Percentiles rank a stretch among this genome's conserved stretches.
phyloP scores from a whole-genome alignment of 1,140 invertebrate genomes.

The Zaprionus gabonicus region DNA sequence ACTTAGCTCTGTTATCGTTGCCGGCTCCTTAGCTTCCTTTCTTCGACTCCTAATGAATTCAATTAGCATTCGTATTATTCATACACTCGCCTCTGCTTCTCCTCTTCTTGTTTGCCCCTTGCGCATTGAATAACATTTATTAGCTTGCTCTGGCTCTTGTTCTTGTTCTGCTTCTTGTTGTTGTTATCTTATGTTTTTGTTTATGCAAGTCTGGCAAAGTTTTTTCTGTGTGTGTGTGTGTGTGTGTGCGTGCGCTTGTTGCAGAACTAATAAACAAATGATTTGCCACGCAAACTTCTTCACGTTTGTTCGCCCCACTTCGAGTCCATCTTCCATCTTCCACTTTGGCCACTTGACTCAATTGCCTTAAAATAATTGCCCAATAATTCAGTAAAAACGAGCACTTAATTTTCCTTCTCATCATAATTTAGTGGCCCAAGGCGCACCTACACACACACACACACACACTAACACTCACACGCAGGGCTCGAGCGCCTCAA shows the following conservation, averaged over 20 bases:
- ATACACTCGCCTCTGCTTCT: constrained; percentile 73
- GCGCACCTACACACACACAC: constrained; percentile 3
- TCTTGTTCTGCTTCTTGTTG: not conserved
- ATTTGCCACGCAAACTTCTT: constrained; percentile 70
- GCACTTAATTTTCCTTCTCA: constrained; percentile 75
- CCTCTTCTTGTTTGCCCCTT: constrained; percentile 12
- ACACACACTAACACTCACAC: not conserved
- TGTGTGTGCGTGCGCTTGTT: constrained; percentile 42
- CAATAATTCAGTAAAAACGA: constrained; percentile 81
- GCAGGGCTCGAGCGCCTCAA: constrained; percentile 48
- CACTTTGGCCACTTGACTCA: constrained; percentile 64
- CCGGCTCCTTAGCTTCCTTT: constrained; percentile 8
- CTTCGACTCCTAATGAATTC: constrained; percentile 67
- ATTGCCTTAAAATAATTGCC: constrained; percentile 82
- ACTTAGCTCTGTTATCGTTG: constrained; percentile 42
- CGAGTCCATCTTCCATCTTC: not conserved
- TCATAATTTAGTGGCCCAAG: constrained; percentile 62
- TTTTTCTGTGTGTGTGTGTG: constrained; percentile 47
- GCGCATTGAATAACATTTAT: constrained; percentile 77
- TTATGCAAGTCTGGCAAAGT: constrained; percentile 41
- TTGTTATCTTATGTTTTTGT: constrained; percentile 40
- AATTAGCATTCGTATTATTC: constrained; percentile 82
- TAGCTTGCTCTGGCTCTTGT: constrained; percentile 44
- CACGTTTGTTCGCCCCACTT: constrained; percentile 13
- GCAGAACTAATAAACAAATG: constrained; percentile 76